Percentiles rank a stretch among this genome's conserved stretches.
phyloP scores from a whole-genome alignment of 2,113 vertebrate species.

The Anser brachyrhynchus region DNA sequence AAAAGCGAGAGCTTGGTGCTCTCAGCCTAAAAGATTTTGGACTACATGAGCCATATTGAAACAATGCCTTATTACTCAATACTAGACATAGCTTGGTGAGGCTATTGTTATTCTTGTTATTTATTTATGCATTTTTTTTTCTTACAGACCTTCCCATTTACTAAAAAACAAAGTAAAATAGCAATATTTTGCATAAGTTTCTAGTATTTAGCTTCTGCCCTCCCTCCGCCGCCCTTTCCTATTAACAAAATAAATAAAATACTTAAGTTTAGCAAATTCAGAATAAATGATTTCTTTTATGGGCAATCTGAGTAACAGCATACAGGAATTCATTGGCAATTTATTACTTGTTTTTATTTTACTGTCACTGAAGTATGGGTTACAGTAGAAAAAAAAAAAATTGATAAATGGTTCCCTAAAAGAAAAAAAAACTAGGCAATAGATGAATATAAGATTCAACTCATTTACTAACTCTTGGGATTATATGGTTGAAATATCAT shows the following conservation, averaged over 20 bases:
- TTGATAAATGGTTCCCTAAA: neutral
- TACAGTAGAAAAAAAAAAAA: neutral
- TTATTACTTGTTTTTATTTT: neutral
- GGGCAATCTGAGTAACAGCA: neutral
- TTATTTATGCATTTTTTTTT: neutral
- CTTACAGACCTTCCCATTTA: neutral
- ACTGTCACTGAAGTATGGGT: neutral
- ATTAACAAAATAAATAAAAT: neutral
- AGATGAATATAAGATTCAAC: neutral
- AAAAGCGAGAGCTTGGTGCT: neutral
- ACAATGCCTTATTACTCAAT: neutral
- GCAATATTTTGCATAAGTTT: neutral
- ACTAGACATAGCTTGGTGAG: neutral
- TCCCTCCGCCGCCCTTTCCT: neutral
- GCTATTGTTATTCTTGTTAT: neutral
- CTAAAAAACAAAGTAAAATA: neutral
- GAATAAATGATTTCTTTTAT: neutral
- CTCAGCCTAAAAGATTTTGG: neutral
- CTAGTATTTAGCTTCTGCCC: neutral
- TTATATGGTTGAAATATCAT: neutral
- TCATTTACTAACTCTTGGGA: neutral
- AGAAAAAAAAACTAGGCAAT: neutral
- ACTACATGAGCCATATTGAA: neutral
- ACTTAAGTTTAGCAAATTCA: neutral
- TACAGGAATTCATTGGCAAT: neutral